Conservation (phyloP, 1,140 invertebrate genomes). For the Notospermus geniculatus region DNA sequence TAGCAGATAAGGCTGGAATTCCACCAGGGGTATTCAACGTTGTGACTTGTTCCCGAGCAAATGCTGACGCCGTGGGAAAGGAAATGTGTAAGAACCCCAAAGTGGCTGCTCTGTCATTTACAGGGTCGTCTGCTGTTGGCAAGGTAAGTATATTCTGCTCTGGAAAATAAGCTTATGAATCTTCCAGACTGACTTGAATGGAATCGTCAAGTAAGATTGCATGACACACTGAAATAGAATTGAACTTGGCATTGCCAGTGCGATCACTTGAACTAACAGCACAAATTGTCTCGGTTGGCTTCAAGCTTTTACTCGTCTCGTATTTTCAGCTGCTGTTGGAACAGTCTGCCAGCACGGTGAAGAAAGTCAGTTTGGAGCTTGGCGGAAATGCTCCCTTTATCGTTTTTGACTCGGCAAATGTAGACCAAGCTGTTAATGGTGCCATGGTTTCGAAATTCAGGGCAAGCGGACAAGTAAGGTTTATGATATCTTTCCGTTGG, state of each 20-base stretch:
- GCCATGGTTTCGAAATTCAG: constrained; percentile 92
- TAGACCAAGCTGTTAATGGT: constrained; percentile 82
- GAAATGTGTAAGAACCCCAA: constrained; percentile 79
- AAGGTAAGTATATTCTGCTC: no score
- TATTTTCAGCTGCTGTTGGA: constrained; percentile 71
- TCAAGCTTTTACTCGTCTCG: constrained; percentile 10
- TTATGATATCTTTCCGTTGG: no score
- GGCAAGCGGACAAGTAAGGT: constrained; percentile 76
- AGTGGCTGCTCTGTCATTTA: constrained; percentile 92
- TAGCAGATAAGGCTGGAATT: constrained; percentile 60
- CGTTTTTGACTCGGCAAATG: constrained; percentile 88
- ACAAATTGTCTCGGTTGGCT: no score
- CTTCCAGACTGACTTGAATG: no score
- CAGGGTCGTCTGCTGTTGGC: constrained; percentile 62
- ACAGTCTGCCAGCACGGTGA: constrained; percentile 82
- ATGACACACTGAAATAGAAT: no score
- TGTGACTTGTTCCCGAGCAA: constrained; percentile 74
- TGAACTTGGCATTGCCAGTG: no score
- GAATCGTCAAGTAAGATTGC: no score
- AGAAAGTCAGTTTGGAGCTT: constrained; percentile 86
- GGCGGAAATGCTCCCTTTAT: constrained; percentile 99
- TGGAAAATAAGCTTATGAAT: no score
- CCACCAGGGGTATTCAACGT: constrained; percentile 81
- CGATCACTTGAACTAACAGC: no score
- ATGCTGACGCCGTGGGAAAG: constrained; percentile 80